These are phyloP conservation scores for Standfussiana lucernea DNA, from an alignment of 2,888 invertebrate genomes.

Conservation along the genomic window DNA sequence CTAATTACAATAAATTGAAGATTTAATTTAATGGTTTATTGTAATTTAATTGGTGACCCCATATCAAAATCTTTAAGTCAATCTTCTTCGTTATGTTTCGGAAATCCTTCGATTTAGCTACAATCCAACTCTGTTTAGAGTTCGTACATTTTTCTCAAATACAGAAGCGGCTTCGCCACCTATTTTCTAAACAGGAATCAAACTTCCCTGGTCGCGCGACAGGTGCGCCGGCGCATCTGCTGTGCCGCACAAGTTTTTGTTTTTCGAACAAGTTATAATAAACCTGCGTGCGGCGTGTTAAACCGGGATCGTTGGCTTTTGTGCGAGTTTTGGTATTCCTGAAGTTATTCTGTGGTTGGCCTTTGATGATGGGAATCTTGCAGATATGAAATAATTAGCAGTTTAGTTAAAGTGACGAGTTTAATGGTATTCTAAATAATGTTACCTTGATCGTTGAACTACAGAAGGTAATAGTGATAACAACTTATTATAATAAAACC, in stretches of 20 bases:
- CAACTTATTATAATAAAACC: no score
- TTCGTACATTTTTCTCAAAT: neutral
- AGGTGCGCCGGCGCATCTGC: conserved; percentile 75
- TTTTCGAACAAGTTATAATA: conserved; percentile 20
- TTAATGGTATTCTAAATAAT: neutral
- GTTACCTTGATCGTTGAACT: neutral
- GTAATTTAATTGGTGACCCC: no score
- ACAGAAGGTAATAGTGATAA: neutral
- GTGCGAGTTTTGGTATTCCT: conserved; percentile 38
- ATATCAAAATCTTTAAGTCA: no score
- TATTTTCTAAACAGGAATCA: conserved; percentile 57
- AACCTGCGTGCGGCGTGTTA: conserved; percentile 7
- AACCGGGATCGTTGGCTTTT: conserved; percentile 48
- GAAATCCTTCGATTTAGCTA: neutral
- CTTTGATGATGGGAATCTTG: neutral
- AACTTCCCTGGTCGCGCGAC: conserved; percentile 62
- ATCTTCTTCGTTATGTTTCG: no score
- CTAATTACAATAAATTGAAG: no score
- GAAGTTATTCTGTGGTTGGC: neutral
- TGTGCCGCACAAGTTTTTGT: conserved; percentile 57
- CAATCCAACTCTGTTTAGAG: neutral
- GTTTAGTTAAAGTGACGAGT: neutral
- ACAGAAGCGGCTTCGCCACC: neutral
- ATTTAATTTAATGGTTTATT: no score
- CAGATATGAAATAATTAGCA: neutral